phyloP scores from a whole-genome alignment of 1,140 invertebrate species.

The Galendromus occidentalis region DNA sequence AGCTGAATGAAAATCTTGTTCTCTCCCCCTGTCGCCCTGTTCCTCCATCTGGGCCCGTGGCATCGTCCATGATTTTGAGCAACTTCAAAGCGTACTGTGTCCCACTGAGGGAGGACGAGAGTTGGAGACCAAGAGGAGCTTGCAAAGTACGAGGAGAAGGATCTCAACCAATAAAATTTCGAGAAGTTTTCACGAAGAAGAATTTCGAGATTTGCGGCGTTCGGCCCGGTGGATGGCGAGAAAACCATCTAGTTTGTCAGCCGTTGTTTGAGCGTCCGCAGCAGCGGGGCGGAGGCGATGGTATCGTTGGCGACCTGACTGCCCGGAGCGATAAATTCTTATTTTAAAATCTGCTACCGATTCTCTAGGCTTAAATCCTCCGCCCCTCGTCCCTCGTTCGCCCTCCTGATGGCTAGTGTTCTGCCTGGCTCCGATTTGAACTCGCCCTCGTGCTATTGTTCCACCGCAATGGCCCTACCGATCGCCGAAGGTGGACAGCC shows the following conservation, averaged over 20 bases:
- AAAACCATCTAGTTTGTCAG: background rate
- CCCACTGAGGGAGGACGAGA: background rate
- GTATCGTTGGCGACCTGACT: background rate
- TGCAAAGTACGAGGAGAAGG: background rate
- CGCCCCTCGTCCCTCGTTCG: background rate
- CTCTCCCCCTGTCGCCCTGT: background rate
- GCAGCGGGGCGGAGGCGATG: background rate
- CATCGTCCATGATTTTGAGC: too few species aligned
- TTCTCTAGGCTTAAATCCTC: background rate
- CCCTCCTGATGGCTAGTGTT: background rate
- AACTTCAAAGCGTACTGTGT: too few species aligned
- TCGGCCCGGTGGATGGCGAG: background rate
- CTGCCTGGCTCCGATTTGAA: background rate
- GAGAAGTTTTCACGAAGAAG: background rate
- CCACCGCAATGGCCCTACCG: background rate
- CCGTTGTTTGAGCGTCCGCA: background rate
- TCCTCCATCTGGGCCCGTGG: too few species aligned
- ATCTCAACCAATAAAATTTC: background rate
- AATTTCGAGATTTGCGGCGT: background rate
- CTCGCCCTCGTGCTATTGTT: background rate
- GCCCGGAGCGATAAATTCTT: constrained; percentile 10
- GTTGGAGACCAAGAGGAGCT: background rate
- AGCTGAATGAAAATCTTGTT: background rate
- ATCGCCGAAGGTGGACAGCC: background rate
- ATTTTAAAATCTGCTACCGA: constrained; percentile 11